Evolutionary conservation across 2,797 vertebrate species (phyloP), one percentile per base, ranked within the genome.

Genomic region (Gymnothorax javanicus): DNA sequence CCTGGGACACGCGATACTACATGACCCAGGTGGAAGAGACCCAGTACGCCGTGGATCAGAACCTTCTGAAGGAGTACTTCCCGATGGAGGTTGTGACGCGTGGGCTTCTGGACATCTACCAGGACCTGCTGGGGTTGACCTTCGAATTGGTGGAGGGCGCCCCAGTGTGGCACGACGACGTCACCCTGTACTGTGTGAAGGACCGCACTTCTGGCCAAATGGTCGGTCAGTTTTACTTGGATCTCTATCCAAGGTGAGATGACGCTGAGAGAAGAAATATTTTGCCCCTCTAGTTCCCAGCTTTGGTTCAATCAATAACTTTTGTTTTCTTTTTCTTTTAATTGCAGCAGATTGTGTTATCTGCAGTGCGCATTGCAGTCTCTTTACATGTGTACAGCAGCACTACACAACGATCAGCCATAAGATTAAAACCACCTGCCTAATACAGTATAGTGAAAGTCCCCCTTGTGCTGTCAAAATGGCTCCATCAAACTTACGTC

Each of bases 11-110:
- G 15, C 97, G 98, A 79, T 99, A 98, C 93, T 99, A 96, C 95
- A 99, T 99, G 98, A 99, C 98, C 50, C 91, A 95, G 94, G 98
- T 99, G 95, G 98, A 99, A 94, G 98, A 99, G 95, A 97, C 96
- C 0, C 97, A 96, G 91, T 99, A 98, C 58, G 96, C 95, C 0
- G 98, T 99, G 93, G 98, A 99, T 87, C 98, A 99, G 94, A 98
- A 99, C 91, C 95, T 96, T 86, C 92, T 99, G 85, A 99, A 99
- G 96, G 98, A 99, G 93, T 99, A 97, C 88, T 99, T 99, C 89
- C 98, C 98, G 4, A 97, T 99, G 97, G 96, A 98, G 90, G 97
- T 98, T 93, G 98, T 99, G 92, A 99, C 98, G 0, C 91, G 77
- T 0, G 98, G 98, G n/a, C 95, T 99, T 82, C 89, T 99, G 92